Evolutionary conservation across 2,113 vertebrate genomes (phyloP), one percentile per base, ranked within the genome.

Genomic region (Xiphophorus couchianus): DNA sequence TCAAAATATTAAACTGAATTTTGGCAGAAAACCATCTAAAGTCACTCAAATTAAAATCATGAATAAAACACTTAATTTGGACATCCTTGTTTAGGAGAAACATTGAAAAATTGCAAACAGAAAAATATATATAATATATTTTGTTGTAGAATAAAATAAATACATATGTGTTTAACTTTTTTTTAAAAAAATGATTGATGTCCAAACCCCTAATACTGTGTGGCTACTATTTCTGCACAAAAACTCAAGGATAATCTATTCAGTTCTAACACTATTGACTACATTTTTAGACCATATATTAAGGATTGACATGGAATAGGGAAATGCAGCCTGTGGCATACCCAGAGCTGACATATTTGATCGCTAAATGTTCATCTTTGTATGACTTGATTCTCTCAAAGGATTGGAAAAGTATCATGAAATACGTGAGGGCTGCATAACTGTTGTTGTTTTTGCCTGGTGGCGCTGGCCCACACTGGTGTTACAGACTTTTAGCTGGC

Each of bases 401-500:
- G 70, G 83, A 69, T 62, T 82, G 10, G 71, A 77, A 84, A 74
- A 88, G 80, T 89, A 81, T 80, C 71, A 65, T 28, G 5, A 81
- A 83, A 84, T 70, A 69, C 66, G 70, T 0, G 39, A 78, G 73
- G 64, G 87, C 80, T 78, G 84, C 81, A 86, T 86, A 80, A 65
- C 74, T 82, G 69, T 78, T 84, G 84, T 83, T 86, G 78, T 90
- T 90, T 87, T 69, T 90, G 88, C 89, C 91, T 86, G 86, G 85
- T 91, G 91, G 92, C 85, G 69, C 79, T 69, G 79, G 85, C 83
- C 87, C 84, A 84, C 90, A 86, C 77, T 75, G 54, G 77, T 76
- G 83, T 83, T 86, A 81, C 86, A 87, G 84, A 88, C 85, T 88
- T 85, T 91, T 83, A 77, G 88, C 80, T 86, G 88, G 88, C 90